Percentiles rank a stretch among this genome's conserved stretches.
phyloP scores from a whole-genome alignment of 2,888 invertebrate genomes.

The Calliphora vomitoria region DNA sequence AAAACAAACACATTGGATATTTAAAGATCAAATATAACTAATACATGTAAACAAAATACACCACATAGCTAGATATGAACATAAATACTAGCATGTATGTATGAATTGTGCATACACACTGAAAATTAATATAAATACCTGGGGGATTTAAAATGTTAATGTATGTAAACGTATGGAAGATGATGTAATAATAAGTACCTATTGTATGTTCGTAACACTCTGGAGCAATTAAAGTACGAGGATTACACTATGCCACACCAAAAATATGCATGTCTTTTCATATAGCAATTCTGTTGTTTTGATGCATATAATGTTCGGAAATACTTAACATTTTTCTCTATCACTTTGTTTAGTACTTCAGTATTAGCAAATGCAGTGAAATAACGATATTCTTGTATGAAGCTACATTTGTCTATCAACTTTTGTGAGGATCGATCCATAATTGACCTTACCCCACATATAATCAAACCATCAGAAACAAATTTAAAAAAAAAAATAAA shows the following conservation, averaged over 20 bases:
- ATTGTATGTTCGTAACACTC: background rate
- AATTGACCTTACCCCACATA: too few species aligned
- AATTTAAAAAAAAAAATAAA: too few species aligned
- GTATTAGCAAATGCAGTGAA: too few species aligned
- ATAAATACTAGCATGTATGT: background rate
- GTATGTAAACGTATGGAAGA: background rate
- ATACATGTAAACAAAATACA: background rate
- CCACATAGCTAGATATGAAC: background rate
- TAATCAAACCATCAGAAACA: too few species aligned
- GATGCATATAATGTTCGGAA: too few species aligned
- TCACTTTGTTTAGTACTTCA: too few species aligned
- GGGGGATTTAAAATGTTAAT: background rate
- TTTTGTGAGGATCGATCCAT: too few species aligned
- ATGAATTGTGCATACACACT: background rate
- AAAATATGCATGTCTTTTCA: too few species aligned
- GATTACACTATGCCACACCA: background rate
- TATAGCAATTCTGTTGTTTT: too few species aligned
- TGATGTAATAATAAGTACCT: background rate
- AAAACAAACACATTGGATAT: background rate
- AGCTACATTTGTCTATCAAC: rapidly evolving
- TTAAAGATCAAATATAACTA: background rate
- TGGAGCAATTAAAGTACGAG: background rate
- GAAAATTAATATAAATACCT: background rate
- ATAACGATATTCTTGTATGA: too few species aligned
- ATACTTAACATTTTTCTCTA: too few species aligned